Evolutionary conservation across 2,113 vertebrate species (phyloP).

Genomic region (Cisticola juncidis): DNA sequence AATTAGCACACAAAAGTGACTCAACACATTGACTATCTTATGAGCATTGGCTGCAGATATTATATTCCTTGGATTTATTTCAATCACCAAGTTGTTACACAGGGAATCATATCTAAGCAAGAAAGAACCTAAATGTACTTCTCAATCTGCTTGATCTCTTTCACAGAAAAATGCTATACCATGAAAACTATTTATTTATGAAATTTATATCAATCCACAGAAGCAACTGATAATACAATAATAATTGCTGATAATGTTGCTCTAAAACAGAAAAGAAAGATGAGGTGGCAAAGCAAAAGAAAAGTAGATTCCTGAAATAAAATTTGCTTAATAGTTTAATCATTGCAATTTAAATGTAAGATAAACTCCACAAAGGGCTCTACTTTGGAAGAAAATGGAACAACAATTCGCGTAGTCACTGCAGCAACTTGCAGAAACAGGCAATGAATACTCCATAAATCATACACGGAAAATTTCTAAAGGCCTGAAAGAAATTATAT

Average conservation of each 20-base stretch:
- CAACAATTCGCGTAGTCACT: background rate
- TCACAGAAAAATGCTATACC: background rate
- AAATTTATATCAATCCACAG: background rate
- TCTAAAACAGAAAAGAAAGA: background rate
- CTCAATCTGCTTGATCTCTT: background rate
- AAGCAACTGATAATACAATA: background rate
- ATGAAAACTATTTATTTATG: background rate
- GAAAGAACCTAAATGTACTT: background rate
- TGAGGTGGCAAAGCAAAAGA: background rate
- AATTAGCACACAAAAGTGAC: background rate
- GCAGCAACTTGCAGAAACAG: background rate
- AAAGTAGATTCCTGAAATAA: background rate
- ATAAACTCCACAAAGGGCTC: background rate
- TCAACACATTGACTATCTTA: background rate
- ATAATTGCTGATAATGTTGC: background rate
- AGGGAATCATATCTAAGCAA: background rate
- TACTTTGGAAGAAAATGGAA: background rate
- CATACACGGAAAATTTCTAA: background rate
- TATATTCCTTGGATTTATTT: background rate
- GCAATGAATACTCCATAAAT: background rate
- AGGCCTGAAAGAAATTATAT: background rate
- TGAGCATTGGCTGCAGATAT: background rate
- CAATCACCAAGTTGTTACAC: background rate
- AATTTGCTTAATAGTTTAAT: background rate
- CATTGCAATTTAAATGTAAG: background rate